Evolutionary conservation across 2,113 vertebrate genomes (phyloP).

Genomic region (Clarias batrachus): DNA sequence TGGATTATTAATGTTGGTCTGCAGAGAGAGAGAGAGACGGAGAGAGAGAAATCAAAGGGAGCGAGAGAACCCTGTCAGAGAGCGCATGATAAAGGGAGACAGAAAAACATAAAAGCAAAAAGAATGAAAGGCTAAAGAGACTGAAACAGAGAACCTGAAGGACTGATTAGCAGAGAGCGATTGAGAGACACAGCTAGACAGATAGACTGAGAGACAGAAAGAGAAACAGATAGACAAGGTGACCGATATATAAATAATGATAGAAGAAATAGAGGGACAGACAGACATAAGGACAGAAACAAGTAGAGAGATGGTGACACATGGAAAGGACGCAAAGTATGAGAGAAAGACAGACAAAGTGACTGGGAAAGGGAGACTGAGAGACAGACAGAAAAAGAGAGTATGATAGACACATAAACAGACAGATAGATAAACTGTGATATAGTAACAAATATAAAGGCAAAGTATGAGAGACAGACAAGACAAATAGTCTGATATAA

Average conservation of each 20-base stretch:
- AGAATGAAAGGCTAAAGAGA: not conserved
- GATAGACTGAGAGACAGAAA: not conserved
- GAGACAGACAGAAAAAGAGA: not conserved
- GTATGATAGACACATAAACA: not conserved
- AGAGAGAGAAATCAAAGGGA: not conserved
- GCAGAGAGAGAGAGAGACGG: slow-evolving; percentile 1
- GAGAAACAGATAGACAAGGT: not conserved
- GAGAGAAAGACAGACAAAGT: not conserved
- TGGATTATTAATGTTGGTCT: slow-evolving; percentile 32
- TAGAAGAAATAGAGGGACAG: not conserved
- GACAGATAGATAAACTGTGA: no score
- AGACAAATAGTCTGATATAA: no score
- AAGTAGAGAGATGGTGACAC: not conserved
- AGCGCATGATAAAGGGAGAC: not conserved
- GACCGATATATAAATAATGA: no score
- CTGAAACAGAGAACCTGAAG: not conserved
- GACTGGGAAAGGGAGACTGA: not conserved
- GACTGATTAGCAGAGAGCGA: not conserved
- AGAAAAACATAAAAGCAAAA: not conserved
- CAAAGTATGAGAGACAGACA: no score
- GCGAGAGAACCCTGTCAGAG: not conserved
- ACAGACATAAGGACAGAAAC: not conserved
- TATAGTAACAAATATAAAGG: no score
- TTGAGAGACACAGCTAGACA: not conserved
- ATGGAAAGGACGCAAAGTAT: not conserved